Conservation (phyloP, 2,797 vertebrate species). For the Notoglanidium macrostoma region DNA sequence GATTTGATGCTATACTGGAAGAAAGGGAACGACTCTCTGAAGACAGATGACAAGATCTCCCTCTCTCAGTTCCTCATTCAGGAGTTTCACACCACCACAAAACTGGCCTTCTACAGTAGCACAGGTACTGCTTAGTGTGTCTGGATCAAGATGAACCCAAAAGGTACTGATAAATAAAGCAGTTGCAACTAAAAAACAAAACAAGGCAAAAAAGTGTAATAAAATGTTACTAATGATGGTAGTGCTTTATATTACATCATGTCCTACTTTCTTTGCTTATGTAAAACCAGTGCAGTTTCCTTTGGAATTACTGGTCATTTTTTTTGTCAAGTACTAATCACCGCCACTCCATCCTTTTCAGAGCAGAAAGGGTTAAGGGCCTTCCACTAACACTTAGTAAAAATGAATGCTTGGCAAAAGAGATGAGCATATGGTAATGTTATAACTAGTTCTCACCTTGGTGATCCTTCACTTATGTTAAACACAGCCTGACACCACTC, state of each 20-base stretch:
- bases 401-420: background rate
- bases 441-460: background rate
- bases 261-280: background rate
- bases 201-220: background rate
- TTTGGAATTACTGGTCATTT: background rate
- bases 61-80: slow-evolving; percentile 93
- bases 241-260: background rate
- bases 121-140: slow-evolving; percentile 75
- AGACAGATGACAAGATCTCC: slow-evolving; percentile 88
- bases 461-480: background rate
- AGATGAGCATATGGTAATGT: background rate
- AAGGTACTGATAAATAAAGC: background rate
- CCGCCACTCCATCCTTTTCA: background rate
- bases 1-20: slow-evolving; percentile 95
- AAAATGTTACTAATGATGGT: background rate
- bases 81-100: slow-evolving; percentile 88
- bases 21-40: slow-evolving; percentile 86
- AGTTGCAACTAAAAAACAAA: background rate
- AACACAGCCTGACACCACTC: too few relatives aligned
- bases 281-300: background rate
- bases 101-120: slow-evolving; percentile 91
- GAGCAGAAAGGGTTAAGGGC: background rate
- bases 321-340: background rate
- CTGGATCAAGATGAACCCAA: background rate
- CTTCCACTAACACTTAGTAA: background rate